A percentile compares a stretch with the other conserved stretches of the same genome.
These are phyloP conservation scores for Setipinna tenuifilis DNA, from an alignment of 2,797 vertebrate genomes.

Conservation along the genomic window DNA sequence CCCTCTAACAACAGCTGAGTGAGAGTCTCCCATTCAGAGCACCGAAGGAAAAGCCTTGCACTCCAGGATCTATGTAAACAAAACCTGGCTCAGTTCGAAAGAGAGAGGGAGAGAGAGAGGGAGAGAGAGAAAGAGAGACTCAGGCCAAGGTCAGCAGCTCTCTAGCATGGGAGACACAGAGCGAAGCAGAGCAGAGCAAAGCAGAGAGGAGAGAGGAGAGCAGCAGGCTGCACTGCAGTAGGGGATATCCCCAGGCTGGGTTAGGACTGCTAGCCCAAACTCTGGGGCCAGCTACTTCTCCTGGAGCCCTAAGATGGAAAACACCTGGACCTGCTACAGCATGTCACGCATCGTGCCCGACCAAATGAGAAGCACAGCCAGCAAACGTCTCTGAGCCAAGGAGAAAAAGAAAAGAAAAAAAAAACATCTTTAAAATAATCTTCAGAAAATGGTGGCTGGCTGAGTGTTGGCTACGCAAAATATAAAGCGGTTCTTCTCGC, in stretches of 20 bases:
- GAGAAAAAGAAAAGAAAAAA: neutral
- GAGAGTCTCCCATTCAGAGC: conserved; percentile 15
- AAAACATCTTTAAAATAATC: neutral
- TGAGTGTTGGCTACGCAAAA: neutral
- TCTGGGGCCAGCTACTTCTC: neutral
- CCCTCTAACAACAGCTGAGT: conserved; percentile 12
- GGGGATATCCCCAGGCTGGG: conserved; percentile 4
- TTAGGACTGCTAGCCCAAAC: conserved; percentile 2
- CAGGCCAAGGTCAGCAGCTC: neutral
- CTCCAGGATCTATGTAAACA: conserved; percentile 20
- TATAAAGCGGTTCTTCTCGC: neutral
- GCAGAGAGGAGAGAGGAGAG: neutral
- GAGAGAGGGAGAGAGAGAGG: neutral
- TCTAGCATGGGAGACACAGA: neutral
- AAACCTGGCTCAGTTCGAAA: conserved; percentile 7
- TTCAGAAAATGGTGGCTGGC: neutral
- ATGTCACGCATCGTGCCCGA: conserved; percentile 9
- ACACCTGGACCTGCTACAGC: conserved; percentile 18
- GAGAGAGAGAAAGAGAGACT: conserved; percentile 4
- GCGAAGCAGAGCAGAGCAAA: neutral
- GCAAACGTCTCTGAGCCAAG: neutral
- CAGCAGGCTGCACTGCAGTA: neutral
- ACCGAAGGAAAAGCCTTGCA: neutral
- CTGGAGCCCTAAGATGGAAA: conserved; percentile 14
- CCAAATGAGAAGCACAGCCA: conserved; percentile 17